Evolutionary conservation across 2,797 vertebrate species (phyloP).

Genomic region (Tapirus indicus): DNA sequence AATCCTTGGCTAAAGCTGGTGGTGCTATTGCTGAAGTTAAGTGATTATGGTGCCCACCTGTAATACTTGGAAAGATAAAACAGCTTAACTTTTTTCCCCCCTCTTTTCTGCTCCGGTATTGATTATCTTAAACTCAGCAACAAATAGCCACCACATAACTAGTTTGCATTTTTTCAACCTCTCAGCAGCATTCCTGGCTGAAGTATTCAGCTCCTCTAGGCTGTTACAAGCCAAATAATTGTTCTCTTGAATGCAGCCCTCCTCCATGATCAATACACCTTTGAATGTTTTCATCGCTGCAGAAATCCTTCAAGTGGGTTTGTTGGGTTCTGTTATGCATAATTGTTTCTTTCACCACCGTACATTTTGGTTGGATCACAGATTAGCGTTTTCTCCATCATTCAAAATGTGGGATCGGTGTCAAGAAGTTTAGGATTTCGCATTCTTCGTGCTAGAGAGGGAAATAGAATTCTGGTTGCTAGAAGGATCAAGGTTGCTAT

Average conservation of each 20-base stretch:
- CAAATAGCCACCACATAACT: slow-evolving; percentile 56
- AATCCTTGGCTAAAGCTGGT: slow-evolving; percentile 70
- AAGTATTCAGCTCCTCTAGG: slow-evolving; percentile 57
- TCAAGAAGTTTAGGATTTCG: slow-evolving; percentile 75
- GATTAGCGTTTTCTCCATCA: slow-evolving; percentile 45
- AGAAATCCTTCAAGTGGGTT: slow-evolving; percentile 75
- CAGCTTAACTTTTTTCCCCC: neutral
- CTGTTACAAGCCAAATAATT: slow-evolving; percentile 78
- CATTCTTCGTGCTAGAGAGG: slow-evolving; percentile 63
- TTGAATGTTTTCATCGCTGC: slow-evolving; percentile 71
- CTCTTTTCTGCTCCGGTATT: slow-evolving; percentile 53
- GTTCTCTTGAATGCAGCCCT: slow-evolving; percentile 68
- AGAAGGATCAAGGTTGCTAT: slow-evolving; percentile 60
- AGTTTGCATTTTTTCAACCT: slow-evolving; percentile 73
- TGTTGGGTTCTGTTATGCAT: slow-evolving; percentile 20
- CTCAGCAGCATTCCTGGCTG: slow-evolving; percentile 68
- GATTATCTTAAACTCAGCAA: slow-evolving; percentile 75
- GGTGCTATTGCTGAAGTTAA: slow-evolving; percentile 61
- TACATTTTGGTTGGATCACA: slow-evolving; percentile 55
- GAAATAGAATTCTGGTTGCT: slow-evolving; percentile 60
- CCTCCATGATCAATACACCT: slow-evolving; percentile 72
- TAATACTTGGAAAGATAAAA: slow-evolving; percentile 73
- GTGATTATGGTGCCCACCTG: slow-evolving; percentile 71
- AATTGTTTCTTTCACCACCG: slow-evolving; percentile 13
- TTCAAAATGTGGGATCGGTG: slow-evolving; percentile 62